Conservation (phyloP, 2,888 invertebrate species). For the Brachypterus glaber region DNA sequence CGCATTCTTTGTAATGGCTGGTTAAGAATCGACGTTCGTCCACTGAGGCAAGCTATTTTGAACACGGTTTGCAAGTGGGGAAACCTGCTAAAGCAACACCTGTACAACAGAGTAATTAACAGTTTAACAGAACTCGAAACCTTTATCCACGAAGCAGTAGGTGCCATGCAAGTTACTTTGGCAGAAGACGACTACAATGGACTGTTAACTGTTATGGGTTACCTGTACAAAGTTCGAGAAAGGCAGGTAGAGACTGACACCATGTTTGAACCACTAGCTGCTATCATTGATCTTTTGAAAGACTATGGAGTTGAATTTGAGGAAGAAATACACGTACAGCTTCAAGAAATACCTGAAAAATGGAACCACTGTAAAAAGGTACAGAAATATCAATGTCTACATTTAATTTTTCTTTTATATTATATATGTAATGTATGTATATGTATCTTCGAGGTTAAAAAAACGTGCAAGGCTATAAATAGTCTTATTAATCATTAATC, state of each 20-base stretch:
- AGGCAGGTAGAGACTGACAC: slow-evolving; percentile 67
- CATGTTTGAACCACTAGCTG: slow-evolving; percentile 83
- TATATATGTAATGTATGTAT: too few species aligned
- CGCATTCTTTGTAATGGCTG: slow-evolving; percentile 65
- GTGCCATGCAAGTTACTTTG: slow-evolving; percentile 56
- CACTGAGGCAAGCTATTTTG: slow-evolving; percentile 73
- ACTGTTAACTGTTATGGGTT: slow-evolving; percentile 73
- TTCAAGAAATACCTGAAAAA: slow-evolving; percentile 74
- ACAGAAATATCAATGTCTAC: too few species aligned
- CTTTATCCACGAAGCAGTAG: slow-evolving; percentile 68
- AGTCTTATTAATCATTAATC: too few species aligned
- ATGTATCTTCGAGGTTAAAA: too few species aligned
- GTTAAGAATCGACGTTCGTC: slow-evolving; percentile 67
- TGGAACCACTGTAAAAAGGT: slow-evolving; percentile 79
- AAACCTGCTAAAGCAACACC: slow-evolving; percentile 75
- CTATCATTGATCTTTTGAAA: slow-evolving; percentile 75
- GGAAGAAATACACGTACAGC: slow-evolving; percentile 64
- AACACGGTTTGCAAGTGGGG: slow-evolving; percentile 83
- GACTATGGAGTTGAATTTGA: slow-evolving; percentile 81
- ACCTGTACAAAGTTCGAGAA: slow-evolving; percentile 69
- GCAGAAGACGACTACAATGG: slow-evolving; percentile 80
- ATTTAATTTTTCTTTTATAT: too few species aligned
- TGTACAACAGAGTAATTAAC: slow-evolving; percentile 69
- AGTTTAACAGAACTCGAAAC: slow-evolving; percentile 67
- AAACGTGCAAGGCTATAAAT: too few species aligned